These are phyloP conservation scores for Drusus annulatus DNA, from an alignment of 1,140 invertebrate genomes.

Conservation along the genomic window DNA sequence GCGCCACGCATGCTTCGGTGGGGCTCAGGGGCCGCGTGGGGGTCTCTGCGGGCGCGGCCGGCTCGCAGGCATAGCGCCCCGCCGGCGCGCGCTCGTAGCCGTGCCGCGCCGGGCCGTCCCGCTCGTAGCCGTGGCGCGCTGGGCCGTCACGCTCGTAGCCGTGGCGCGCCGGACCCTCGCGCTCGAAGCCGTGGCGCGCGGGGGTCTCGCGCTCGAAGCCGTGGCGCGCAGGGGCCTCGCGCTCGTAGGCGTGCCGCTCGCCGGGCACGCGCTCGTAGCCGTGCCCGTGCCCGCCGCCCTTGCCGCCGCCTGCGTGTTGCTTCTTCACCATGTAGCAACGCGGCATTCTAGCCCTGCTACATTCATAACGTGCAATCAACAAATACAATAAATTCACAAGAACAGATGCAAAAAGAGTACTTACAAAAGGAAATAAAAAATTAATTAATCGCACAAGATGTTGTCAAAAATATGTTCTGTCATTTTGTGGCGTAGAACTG, in stretches of 20 bases:
- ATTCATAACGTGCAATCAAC: slow-evolving; percentile 6
- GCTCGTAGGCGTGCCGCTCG: slow-evolving; percentile 8
- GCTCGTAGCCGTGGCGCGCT: slow-evolving; percentile 69
- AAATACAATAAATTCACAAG: not conserved
- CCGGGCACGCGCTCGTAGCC: slow-evolving; percentile 59
- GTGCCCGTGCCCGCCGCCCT: slow-evolving; percentile 47
- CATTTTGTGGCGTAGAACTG: no score
- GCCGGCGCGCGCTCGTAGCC: not conserved
- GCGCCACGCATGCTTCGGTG: slow-evolving; percentile 65
- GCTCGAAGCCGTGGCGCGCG: slow-evolving; percentile 46
- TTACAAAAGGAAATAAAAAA: no score
- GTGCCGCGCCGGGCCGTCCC: not conserved
- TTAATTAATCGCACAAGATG: no score
- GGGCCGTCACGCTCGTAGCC: slow-evolving; percentile 66
- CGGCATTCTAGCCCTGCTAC: slow-evolving; percentile 63
- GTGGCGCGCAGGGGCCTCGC: slow-evolving; percentile 59
- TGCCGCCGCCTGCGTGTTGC: slow-evolving; percentile 47
- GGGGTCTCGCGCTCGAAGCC: slow-evolving; percentile 54
- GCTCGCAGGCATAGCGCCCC: slow-evolving; percentile 50
- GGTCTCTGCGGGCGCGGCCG: slow-evolving; percentile 52
- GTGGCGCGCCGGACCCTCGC: slow-evolving; percentile 63
- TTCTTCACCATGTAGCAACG: slow-evolving; percentile 74
- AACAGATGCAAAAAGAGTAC: not conserved
- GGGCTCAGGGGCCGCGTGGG: slow-evolving; percentile 63
- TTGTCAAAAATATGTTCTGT: no score